A percentile compares a stretch with the other conserved stretches of the same genome.
phyloP scores from a whole-genome alignment of 2,888 invertebrate genomes.

The Metallyticus violacea region DNA sequence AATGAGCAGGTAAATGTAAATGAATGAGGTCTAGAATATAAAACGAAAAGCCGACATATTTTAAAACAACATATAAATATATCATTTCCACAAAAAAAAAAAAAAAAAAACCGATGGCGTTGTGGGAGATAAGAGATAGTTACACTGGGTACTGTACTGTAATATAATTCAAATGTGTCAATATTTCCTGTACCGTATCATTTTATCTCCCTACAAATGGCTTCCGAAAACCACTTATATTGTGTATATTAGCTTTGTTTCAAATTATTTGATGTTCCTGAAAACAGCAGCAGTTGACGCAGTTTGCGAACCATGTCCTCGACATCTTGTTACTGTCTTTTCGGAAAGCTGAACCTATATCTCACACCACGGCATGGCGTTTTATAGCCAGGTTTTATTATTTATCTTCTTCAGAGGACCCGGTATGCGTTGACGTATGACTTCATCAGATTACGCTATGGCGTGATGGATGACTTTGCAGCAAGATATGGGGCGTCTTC shows the following conservation, averaged over 20 bases:
- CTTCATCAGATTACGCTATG: not conserved
- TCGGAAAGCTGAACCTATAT: not conserved
- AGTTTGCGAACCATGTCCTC: not conserved
- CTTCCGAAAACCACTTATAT: not conserved
- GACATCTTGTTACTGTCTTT: not conserved
- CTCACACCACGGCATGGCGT: not conserved
- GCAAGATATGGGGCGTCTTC: not conserved
- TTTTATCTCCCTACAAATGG: too few species aligned
- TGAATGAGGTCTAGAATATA: too few species aligned
- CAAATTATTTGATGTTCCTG: not conserved
- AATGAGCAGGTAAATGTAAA: too few species aligned
- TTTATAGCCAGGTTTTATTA: not conserved
- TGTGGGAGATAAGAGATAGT: too few species aligned
- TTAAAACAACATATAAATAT: too few species aligned
- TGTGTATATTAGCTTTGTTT: not conserved
- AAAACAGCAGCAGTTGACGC: not conserved
- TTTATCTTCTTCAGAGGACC: not conserved
- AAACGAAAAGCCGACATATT: too few species aligned
- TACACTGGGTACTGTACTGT: too few species aligned
- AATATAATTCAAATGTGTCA: too few species aligned
- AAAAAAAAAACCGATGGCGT: too few species aligned
- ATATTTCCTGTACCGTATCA: too few species aligned
- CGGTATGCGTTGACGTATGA: not conserved
- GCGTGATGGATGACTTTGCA: not conserved
- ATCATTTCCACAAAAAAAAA: too few species aligned